Conservation (phyloP, 2,888 invertebrate species). For the Ypsolopha scabrella region DNA sequence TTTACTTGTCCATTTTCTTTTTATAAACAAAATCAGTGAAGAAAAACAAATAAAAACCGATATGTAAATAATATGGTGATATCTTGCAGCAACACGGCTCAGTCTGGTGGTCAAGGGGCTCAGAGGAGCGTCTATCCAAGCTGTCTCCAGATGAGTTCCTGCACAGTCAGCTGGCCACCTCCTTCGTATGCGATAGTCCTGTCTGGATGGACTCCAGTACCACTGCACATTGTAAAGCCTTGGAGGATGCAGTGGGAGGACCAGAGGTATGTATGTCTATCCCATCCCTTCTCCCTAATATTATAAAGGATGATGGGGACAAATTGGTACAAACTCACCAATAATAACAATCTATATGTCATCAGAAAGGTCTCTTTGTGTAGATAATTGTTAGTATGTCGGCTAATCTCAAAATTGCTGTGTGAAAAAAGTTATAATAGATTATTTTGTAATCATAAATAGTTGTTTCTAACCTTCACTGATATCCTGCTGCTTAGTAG, state of each 20-base stretch:
- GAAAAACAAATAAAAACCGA: too few relatives aligned
- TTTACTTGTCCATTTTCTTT: too few relatives aligned
- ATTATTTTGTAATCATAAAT: too few relatives aligned
- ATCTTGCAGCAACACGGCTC: conserved; percentile 92
- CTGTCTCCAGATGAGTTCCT: conserved; percentile 82
- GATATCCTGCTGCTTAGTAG: too few relatives aligned
- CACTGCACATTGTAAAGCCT: conserved; percentile 76
- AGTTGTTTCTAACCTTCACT: too few relatives aligned
- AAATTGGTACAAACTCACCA: neutral
- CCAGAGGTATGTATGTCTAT: conserved; percentile 72
- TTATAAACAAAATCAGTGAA: neutral
- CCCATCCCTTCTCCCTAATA: too few relatives aligned
- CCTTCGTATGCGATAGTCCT: conserved; percentile 88
- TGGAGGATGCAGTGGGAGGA: conserved; percentile 88
- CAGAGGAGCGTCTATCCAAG: conserved; percentile 72
- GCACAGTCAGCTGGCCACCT: conserved; percentile 83
- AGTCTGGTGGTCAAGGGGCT: conserved; percentile 91
- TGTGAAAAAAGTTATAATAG: too few relatives aligned
- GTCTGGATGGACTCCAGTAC: conserved; percentile 97
- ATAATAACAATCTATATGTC: neutral
- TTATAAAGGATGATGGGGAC: too few relatives aligned
- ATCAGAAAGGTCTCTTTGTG: neutral
- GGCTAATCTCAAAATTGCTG: too few relatives aligned
- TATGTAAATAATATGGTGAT: too few relatives aligned
- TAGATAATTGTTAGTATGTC: neutral